Percentiles rank a stretch among this genome's conserved stretches.
phyloP scores from a whole-genome alignment of 2,113 vertebrate genomes.

The Lathamus discolor region DNA sequence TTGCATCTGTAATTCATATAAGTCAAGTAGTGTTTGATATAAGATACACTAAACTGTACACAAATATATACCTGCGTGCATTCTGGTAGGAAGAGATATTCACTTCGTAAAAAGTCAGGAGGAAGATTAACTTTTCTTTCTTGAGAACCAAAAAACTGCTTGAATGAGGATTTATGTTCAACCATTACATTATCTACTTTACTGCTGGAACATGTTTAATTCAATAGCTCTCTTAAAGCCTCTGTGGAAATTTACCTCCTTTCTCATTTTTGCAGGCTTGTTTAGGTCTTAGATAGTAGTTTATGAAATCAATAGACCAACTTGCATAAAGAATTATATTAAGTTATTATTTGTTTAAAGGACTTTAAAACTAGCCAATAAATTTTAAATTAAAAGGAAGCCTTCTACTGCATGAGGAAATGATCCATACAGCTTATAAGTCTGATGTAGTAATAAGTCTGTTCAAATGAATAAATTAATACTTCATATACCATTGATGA shows the following conservation, averaged over 20 bases:
- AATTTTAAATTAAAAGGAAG: neutral
- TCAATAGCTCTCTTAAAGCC: neutral
- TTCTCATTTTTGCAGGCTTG: neutral
- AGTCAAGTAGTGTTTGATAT: neutral
- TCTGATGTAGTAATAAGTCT: neutral
- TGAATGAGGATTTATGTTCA: neutral
- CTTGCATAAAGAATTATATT: neutral
- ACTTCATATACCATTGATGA: neutral
- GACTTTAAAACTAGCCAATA: neutral
- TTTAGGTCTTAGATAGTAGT: neutral
- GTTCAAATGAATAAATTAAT: neutral
- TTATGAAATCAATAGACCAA: neutral
- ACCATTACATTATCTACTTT: neutral
- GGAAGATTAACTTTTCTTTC: neutral
- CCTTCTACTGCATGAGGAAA: neutral
- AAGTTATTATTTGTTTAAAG: neutral
- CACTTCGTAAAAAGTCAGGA: neutral
- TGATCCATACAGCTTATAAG: neutral
- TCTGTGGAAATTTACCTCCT: neutral
- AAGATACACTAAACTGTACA: neutral
- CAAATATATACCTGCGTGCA: neutral
- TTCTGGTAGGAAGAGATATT: neutral
- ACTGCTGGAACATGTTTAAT: neutral
- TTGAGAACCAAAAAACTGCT: neutral
- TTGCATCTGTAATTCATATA: neutral